Evolutionary conservation across 2,113 vertebrate genomes (phyloP).

Genomic region (Oxygymnocypris stewartii): DNA sequence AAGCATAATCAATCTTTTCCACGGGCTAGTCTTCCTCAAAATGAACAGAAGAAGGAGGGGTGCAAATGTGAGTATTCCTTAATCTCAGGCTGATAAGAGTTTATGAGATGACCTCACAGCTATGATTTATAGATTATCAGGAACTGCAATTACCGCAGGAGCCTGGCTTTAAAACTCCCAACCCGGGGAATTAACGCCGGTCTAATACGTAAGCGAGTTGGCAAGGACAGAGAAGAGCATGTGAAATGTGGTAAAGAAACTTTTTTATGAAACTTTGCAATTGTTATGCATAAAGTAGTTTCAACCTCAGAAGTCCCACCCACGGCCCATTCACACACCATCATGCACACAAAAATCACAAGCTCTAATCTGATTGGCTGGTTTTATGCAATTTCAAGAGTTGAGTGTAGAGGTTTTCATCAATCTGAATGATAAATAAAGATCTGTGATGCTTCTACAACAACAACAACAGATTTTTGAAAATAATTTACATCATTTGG

Average conservation of each 20-base stretch:
- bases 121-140: slow-evolving; percentile 78
- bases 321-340: not conserved
- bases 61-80: slow-evolving; percentile 64
- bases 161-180: slow-evolving; percentile 75
- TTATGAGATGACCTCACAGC: slow-evolving; percentile 78
- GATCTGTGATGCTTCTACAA: not conserved
- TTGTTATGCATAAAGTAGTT: slow-evolving; percentile 16
- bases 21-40: slow-evolving; percentile 68
- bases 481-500: too few species aligned
- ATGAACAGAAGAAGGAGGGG: slow-evolving; percentile 63
- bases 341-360: not conserved
- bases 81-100: slow-evolving; percentile 69
- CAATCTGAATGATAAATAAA: not conserved
- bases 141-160: slow-evolving; percentile 77
- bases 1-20: slow-evolving; percentile 77
- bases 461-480: not conserved
- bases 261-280: slow-evolving; percentile 4
- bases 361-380: not conserved
- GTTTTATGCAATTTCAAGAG: not conserved
- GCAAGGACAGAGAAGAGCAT: slow-evolving; percentile 69
- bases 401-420: not conserved
- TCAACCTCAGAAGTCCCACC: not conserved
- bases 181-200: slow-evolving; percentile 74
- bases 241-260: slow-evolving; percentile 43
- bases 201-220: slow-evolving; percentile 65